Evolutionary conservation across 2,797 vertebrate species (phyloP).

Genomic region (Sebastes cheni): DNA sequence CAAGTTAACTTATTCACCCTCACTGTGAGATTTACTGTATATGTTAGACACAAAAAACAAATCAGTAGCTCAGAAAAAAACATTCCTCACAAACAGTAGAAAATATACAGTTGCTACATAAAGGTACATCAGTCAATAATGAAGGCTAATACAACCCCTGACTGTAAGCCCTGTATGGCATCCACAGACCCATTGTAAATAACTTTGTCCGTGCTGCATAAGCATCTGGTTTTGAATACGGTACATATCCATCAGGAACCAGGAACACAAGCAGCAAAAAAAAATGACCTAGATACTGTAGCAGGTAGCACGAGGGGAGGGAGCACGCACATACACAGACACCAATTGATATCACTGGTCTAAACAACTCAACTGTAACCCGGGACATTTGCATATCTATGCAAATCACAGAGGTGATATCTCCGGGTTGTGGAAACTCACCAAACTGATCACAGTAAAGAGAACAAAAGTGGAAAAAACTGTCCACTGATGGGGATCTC

Average conservation of each 20-base stretch:
- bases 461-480: conserved; percentile 37
- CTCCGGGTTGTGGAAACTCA: conserved; percentile 57
- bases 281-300: conserved; percentile 67
- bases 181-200: conserved; percentile 52
- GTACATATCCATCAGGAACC: conserved; percentile 58
- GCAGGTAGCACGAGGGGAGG: conserved; percentile 25
- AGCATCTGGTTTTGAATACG: conserved; percentile 52
- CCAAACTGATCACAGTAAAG: conserved; percentile 61
- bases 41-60: conserved; percentile 29
- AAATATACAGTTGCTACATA: conserved; percentile 15
- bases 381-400: conserved; percentile 72
- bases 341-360: conserved; percentile 35
- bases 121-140: conserved; percentile 48
- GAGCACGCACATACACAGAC: conserved; percentile 1
- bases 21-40: conserved; percentile 15
- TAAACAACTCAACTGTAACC: conserved; percentile 58
- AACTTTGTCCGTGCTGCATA: conserved; percentile 32
- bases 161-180: conserved; percentile 48
- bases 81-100: conserved; percentile 9
- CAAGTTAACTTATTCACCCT: conserved; percentile 11
- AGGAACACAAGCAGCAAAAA: conserved; percentile 43
- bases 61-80: conserved; percentile 37
- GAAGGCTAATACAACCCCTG: conserved; percentile 33
- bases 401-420: conserved; percentile 67
- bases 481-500: conserved; percentile 46